Percentiles rank a stretch among this genome's conserved stretches.
Conservation (phyloP, 2,113 vertebrate species). For the Hemiprocne comata region DNA sequence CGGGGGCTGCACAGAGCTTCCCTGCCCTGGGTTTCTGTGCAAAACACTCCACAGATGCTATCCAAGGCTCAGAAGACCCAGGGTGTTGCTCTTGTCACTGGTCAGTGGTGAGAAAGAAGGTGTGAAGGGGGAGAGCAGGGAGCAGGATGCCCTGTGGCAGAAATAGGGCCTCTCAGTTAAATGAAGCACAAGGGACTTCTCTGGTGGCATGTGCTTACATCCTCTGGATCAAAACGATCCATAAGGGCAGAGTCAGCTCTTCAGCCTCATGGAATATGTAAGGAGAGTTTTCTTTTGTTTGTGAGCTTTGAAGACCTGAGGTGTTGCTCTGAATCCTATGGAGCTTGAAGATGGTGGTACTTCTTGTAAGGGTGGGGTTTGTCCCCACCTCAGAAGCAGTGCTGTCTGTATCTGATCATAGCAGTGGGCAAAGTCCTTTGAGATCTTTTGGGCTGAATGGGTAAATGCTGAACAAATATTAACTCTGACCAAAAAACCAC, state of each 20-base stretch:
- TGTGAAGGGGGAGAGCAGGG: too few relatives aligned
- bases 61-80: neutral
- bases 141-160: neutral
- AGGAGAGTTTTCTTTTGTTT: neutral
- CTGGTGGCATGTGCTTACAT: fast-evolving
- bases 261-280: neutral
- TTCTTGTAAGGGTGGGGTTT: neutral
- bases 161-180: neutral
- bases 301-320: neutral
- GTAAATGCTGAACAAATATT: neutral
- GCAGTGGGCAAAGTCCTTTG: neutral
- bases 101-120: neutral
- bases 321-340: neutral
- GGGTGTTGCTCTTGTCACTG: neutral
- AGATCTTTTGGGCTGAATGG: neutral
- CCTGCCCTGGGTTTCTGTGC: fast-evolving
- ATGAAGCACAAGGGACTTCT: neutral
- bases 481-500: neutral
- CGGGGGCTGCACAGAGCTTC: fast-evolving
- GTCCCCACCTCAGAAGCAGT: neutral
- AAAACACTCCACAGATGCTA: fast-evolving
- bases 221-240: neutral
- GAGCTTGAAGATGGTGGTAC: neutral
- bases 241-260: neutral
- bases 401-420: fast-evolving